Percentiles rank a stretch among this genome's conserved stretches.
Conservation (phyloP, 2,888 invertebrate genomes). For the Stenichneumon culpator region DNA sequence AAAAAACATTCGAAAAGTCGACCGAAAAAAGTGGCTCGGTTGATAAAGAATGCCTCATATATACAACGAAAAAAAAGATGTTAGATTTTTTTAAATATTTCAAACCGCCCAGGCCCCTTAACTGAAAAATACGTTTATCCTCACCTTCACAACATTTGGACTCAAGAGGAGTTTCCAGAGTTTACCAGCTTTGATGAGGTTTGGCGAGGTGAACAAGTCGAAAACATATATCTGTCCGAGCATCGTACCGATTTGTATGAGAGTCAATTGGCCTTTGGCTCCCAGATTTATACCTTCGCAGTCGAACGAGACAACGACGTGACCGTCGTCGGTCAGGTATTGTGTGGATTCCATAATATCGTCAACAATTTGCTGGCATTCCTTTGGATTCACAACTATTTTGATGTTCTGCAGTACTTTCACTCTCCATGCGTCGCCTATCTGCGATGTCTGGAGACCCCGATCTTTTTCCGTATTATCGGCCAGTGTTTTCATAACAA, state of each 20-base stretch:
- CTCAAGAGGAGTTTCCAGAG: constrained; percentile 93
- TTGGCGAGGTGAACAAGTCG: constrained; percentile 94
- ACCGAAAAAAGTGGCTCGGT: too few relatives aligned
- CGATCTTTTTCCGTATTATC: constrained; percentile 91
- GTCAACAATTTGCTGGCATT: constrained; percentile 91
- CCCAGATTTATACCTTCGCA: constrained; percentile 98
- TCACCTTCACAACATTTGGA: constrained; percentile 92
- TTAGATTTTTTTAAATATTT: too few relatives aligned
- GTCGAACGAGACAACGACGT: constrained; percentile 93
- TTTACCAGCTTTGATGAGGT: constrained; percentile 92
- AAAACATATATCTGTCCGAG: constrained; percentile 94
- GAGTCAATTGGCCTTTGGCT: constrained; percentile 93
- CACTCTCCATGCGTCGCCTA: constrained; percentile 92
- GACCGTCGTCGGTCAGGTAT: constrained; percentile 80
- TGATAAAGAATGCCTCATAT: too few relatives aligned
- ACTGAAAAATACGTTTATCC: constrained; percentile 30
- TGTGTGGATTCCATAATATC: constrained; percentile 88
- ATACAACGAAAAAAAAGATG: too few relatives aligned
- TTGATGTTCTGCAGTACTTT: constrained; percentile 93
- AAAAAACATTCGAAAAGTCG: too few relatives aligned
- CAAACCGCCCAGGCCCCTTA: too few relatives aligned
- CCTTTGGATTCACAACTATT: constrained; percentile 92
- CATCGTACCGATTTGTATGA: constrained; percentile 94
- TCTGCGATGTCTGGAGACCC: constrained; percentile 81
- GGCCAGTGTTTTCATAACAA: constrained; percentile 95